Evolutionary conservation across 2,113 vertebrate species (phyloP), one percentile per base, ranked within the genome.

Genomic region (Antechinus stuartii): DNA sequence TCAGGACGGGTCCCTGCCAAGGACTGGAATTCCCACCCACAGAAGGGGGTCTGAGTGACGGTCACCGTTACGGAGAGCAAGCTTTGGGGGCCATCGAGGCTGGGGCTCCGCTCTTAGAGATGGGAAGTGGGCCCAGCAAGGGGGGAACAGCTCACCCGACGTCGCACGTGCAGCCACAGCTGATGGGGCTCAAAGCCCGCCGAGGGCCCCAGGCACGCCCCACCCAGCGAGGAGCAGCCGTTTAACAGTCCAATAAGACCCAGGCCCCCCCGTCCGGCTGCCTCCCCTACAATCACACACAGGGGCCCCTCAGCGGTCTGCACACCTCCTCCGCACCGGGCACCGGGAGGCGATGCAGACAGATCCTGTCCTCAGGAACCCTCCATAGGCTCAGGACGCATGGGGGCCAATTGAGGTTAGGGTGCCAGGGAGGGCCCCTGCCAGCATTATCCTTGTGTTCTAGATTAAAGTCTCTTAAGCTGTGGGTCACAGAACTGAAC

Each of bases 1-100:
- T 96, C 95, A 61, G 9, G 7, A 50, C 47, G 24, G 6, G 0
- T 0, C 0, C 0, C 55, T 0, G 84, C 55, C 30, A 2, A 8
- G 19, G 42, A 84, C 16, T 8, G 46, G 90, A 49, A 10, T 8
- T 94, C 3, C n/a, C 54, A 94, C 2, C 54, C 92, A 8, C 92
- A 9, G 26, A 12, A 4, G 14, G 14, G 55, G 7, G 22, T 90
- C 27, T 0, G 8, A 0, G 90, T 5, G 26, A 89, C 35, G 52
- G 8, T 10, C 26, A 54, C n/a, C 2, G 26, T 52, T 49, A 52
- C 16, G 0, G 68, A 84, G 14, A 22, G 68, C 6, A 8, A 42
- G 35, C 16, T 42, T 42, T 22, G 11, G 68, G 68, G n/a, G 14
- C 19, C 4, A 22, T 8, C 14, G 16, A n/a, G 68, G 19, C 35